Percentiles rank a stretch among this genome's conserved stretches.
phyloP scores from a whole-genome alignment of 2,797 vertebrate genomes.

The Otolemur crassicaudatus region DNA sequence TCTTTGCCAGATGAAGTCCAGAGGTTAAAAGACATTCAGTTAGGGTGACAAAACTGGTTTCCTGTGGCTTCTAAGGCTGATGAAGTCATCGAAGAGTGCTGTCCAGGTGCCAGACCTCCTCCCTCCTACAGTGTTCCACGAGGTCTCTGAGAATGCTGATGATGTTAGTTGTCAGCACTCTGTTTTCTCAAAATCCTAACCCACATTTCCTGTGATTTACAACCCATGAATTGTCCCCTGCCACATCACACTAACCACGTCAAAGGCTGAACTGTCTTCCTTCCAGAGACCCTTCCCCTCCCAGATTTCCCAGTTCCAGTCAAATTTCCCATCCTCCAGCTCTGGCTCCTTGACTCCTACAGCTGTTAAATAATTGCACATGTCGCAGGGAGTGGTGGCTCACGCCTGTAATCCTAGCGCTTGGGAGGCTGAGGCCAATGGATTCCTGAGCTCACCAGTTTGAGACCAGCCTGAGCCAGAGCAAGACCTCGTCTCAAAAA shows the following conservation, averaged over 20 bases:
- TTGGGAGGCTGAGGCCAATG: no score
- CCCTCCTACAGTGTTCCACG: neutral
- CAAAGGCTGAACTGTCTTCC: slow-evolving; percentile 59
- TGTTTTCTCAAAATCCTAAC: slow-evolving; percentile 40
- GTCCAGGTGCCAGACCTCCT: slow-evolving; percentile 21
- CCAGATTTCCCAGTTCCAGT: slow-evolving; percentile 17
- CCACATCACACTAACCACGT: slow-evolving; percentile 32
- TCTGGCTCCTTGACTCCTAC: neutral
- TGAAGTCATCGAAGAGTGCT: slow-evolving; percentile 45
- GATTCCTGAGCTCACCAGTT: no score
- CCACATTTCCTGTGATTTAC: slow-evolving; percentile 66
- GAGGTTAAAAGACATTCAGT: slow-evolving; percentile 10
- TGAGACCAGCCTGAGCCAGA: no score
- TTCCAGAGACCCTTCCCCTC: slow-evolving; percentile 58
- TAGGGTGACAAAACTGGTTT: slow-evolving; percentile 29
- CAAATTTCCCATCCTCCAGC: slow-evolving; percentile 45
- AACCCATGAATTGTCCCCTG: neutral
- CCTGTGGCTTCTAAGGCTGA: slow-evolving; percentile 11
- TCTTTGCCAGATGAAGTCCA: slow-evolving; percentile 30
- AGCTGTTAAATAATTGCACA: neutral
- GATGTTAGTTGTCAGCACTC: neutral
- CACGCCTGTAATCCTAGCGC: no score
- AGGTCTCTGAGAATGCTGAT: slow-evolving; percentile 9
- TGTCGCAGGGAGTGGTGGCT: neutral
- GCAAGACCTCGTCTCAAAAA: no score